Conservation (phyloP, 37 sponge, comb jelly and placozoan species). For the Ephydatia muelleri region DNA sequence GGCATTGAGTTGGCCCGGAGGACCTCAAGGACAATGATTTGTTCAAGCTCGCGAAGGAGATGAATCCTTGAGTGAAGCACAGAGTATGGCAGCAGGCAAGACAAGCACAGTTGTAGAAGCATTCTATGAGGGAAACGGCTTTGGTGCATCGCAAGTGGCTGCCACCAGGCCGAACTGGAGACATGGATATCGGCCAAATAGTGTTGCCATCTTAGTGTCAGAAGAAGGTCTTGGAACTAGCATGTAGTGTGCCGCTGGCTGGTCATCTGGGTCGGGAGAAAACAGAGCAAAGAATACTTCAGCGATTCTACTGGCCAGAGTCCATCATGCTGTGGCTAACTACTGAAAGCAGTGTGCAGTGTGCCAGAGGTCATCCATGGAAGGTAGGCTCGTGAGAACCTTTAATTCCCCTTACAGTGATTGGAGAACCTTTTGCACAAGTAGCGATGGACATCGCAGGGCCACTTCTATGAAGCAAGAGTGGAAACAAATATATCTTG, state of each 20-base stretch:
- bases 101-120: neutral
- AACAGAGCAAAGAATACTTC: neutral
- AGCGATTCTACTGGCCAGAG: neutral
- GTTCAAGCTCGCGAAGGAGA: too few relatives aligned
- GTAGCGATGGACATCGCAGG: constrained; percentile 49
- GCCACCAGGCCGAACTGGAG: neutral
- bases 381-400: neutral
- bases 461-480: constrained; percentile 19
- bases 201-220: constrained; percentile 23
- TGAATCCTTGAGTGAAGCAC: neutral
- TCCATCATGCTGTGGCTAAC: neutral
- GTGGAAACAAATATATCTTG: too few relatives aligned
- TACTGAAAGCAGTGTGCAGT: constrained; percentile 19
- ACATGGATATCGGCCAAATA: constrained; percentile 7
- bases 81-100: neutral
- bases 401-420: constrained; percentile 24
- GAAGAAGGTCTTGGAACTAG: constrained; percentile 9
- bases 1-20: too few relatives aligned
- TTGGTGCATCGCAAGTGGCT: neutral
- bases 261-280: constrained; percentile 14
- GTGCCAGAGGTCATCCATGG: constrained; percentile 27
- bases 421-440: constrained; percentile 22
- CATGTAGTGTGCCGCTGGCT: constrained; percentile 20
- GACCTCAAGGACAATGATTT: too few relatives aligned
- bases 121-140: neutral